phyloP scores from a whole-genome alignment of 1,140 invertebrate genomes.

The Macrocentrus cingulum region DNA sequence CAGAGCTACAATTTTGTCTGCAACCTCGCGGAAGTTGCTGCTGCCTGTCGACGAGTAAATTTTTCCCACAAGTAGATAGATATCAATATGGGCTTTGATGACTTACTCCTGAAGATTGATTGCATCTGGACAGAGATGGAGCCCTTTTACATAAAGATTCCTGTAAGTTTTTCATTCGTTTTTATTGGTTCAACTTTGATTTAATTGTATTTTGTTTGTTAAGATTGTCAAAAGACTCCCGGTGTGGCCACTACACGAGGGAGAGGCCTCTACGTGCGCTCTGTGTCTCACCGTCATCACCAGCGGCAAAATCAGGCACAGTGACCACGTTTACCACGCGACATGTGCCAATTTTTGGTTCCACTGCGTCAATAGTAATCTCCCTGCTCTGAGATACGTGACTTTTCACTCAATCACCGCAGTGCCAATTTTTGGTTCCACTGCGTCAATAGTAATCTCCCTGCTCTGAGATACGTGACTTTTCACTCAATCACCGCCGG shows the following conservation, averaged over 20 bases:
- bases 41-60: slow-evolving; percentile 55
- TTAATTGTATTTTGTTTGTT: slow-evolving; percentile 18
- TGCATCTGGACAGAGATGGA: slow-evolving; percentile 58
- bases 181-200: too few relatives aligned
- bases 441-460: slow-evolving; percentile 65
- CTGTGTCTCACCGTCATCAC: slow-evolving; percentile 55
- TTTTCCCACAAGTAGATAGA: slow-evolving; percentile 58
- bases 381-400: too few relatives aligned
- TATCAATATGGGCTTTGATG: slow-evolving; percentile 57
- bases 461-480: slow-evolving; percentile 49
- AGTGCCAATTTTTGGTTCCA: slow-evolving; percentile 73
- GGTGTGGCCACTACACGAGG: slow-evolving; percentile 50
- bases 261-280: slow-evolving; percentile 46
- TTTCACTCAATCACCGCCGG: slow-evolving; percentile 27
- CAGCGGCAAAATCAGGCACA: slow-evolving; percentile 55
- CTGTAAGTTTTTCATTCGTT: slow-evolving; percentile 47
- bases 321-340: slow-evolving; percentile 66
- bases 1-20: slow-evolving; percentile 64
- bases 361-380: too few relatives aligned
- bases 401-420: too few relatives aligned
- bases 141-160: slow-evolving; percentile 55
- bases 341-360: slow-evolving; percentile 71
- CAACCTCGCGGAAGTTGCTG: slow-evolving; percentile 58
- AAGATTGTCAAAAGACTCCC: slow-evolving; percentile 56
- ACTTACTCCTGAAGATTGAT: slow-evolving; percentile 55